phyloP scores from a whole-genome alignment of 2,797 vertebrate genomes.

The Enteromius thamalakanensis region DNA sequence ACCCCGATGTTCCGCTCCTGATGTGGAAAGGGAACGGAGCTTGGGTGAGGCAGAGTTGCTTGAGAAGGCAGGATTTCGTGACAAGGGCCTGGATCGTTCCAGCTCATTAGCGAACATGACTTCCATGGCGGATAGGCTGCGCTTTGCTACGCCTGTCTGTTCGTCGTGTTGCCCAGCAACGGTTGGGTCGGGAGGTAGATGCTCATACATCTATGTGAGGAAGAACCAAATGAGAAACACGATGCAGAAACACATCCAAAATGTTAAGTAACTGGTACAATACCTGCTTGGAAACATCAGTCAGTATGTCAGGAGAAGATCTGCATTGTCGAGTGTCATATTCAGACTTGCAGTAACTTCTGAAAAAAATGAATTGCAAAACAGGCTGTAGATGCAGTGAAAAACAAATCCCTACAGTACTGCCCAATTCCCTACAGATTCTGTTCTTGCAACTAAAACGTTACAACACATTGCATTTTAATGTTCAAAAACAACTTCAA shows the following conservation, averaged over 20 bases:
- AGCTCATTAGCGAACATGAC: conserved; percentile 68
- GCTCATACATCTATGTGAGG: conserved; percentile 68
- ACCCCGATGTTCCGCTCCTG: conserved; percentile 55
- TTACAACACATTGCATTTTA: not conserved
- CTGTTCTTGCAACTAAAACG: not conserved
- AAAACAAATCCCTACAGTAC: not conserved
- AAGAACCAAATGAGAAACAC: conserved; percentile 23
- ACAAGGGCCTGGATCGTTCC: conserved; percentile 74
- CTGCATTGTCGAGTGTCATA: conserved; percentile 85
- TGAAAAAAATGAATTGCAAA: conserved; percentile 58
- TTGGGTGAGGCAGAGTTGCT: conserved; percentile 71
- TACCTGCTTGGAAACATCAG: conserved; percentile 92
- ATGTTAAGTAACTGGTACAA: not conserved
- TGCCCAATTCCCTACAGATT: not conserved
- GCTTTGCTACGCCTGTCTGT: conserved; percentile 71
- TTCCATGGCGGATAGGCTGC: conserved; percentile 78
- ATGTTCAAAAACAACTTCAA: not conserved
- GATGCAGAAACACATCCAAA: conserved; percentile 16
- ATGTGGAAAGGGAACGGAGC: conserved; percentile 67
- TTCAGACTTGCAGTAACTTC: conserved; percentile 78
- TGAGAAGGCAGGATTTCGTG: conserved; percentile 64
- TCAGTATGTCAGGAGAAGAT: conserved; percentile 93
- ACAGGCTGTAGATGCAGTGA: not conserved
- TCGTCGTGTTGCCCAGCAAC: conserved; percentile 63
- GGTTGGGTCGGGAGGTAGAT: conserved; percentile 57